Base-by-base conservation (phyloP, 2,888 invertebrate genomes). In the Dione vanillae region DNA sequence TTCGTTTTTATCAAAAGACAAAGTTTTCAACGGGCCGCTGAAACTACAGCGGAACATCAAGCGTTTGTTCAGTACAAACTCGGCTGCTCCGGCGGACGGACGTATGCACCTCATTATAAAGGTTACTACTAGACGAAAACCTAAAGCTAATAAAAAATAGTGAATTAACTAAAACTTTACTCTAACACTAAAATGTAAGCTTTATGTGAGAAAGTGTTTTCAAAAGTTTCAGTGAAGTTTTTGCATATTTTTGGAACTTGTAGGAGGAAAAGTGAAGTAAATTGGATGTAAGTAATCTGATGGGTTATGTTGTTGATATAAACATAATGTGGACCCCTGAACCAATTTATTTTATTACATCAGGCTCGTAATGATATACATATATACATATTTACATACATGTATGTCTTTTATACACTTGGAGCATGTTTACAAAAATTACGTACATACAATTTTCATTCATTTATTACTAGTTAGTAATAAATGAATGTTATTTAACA, bases 321-420 rank as follows among this genome's bases (percentile, higher is more conserved):
- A 76, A 79, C 78, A 82, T 83, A 86, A 88, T 85, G 85, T 70
- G 87, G 86, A 87, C 87, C 86, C 86, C 84, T 27, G 86, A 77
- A 54, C 79, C 76, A 74, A 78, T 87, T 87, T 86, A 83, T 80
- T 83, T 85, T 85, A 86, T 88, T 85, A 78, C 76, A 85, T 86
- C 84, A 83, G 82, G 74, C 41, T 20, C 27, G 11, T 49, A 20
- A 41, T 27, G 2, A 27, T 27, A 27, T 3, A 27, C 5, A 27
- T 27, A 27, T 27, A 27, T 27, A 27, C 27, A 27, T 27, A 27
- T n/a, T n/a, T n/a, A n/a, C n/a, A n/a, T n/a, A n/a, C n/a, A n/a
- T n/a, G n/a, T n/a, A 49, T 20, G 19, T 51, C 2, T 16, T 16
- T 16, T 16, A 47, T 47, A 47, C 54, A 27, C 12, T 35, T 54